Evolutionary conservation across 2,797 vertebrate species (phyloP).

Genomic region (Falco concolor): DNA sequence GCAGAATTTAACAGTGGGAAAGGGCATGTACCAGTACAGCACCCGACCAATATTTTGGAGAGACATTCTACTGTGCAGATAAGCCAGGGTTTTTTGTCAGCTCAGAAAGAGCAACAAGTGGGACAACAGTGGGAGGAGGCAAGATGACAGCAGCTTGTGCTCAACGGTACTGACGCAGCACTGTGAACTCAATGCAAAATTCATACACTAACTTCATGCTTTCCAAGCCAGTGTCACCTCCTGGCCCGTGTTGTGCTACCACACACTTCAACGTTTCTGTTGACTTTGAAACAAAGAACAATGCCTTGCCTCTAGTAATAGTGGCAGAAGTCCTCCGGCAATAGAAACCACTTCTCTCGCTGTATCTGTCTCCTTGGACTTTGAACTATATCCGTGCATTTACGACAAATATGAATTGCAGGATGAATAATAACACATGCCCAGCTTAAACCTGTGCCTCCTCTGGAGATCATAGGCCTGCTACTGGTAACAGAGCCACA

Average conservation of each 20-base stretch:
- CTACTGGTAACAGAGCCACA: not conserved
- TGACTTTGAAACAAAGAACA: not conserved
- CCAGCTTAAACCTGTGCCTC: not conserved
- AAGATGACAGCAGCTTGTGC: not conserved
- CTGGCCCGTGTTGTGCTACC: not conserved
- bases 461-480: not conserved
- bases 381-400: not conserved
- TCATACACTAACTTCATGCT: not conserved
- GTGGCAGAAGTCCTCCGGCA: not conserved
- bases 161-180: not conserved
- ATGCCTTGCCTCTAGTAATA: not conserved
- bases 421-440: not conserved
- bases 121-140: not conserved
- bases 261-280: accelerated
- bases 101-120: not conserved
- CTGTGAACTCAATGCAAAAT: not conserved
- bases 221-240: not conserved
- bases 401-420: not conserved
- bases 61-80: not conserved
- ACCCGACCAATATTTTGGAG: not conserved
- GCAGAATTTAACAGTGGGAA: not conserved
- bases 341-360: not conserved
- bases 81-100: not conserved
- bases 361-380: not conserved
- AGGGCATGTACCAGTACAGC: accelerated